Evolutionary conservation across 2,888 invertebrate species (phyloP).

Genomic region (Pecten maximus): DNA sequence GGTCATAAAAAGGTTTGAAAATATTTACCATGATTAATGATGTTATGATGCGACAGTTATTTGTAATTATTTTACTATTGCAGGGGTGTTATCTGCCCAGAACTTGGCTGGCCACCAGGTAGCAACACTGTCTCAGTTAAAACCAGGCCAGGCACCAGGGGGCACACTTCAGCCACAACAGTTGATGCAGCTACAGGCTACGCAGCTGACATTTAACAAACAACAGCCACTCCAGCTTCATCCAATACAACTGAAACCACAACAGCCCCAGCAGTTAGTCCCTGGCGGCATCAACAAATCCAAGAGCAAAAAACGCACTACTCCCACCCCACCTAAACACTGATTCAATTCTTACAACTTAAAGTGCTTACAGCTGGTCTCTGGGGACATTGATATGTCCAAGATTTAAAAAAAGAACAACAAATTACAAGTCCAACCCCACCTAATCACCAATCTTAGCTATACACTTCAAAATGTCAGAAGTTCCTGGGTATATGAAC

Average conservation of each 20-base stretch:
- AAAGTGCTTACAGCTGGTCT: too few species aligned
- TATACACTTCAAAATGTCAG: too few species aligned
- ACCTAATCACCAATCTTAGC: too few species aligned
- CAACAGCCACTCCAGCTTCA: constrained; percentile 68
- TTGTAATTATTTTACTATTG: constrained; percentile 41
- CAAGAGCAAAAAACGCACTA: constrained; percentile 76
- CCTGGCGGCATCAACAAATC: constrained; percentile 62
- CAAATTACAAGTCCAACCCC: too few species aligned
- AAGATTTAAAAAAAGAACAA: too few species aligned
- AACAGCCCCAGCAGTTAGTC: constrained; percentile 59
- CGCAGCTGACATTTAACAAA: constrained; percentile 60
- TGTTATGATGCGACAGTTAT: too few species aligned
- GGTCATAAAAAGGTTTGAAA: too few species aligned
- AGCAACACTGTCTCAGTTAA: constrained; percentile 60
- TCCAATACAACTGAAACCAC: constrained; percentile 67
- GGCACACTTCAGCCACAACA: constrained; percentile 67
- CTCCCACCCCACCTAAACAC: constrained; percentile 75
- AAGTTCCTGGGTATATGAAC: too few species aligned
- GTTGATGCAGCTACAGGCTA: constrained; percentile 68
- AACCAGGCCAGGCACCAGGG: constrained; percentile 46
- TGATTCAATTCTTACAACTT: background rate
- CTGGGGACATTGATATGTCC: too few species aligned
- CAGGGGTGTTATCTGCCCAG: constrained; percentile 63
- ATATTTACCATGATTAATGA: too few species aligned
- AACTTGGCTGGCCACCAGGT: constrained; percentile 60